Evolutionary conservation across 53 echinoderm and acorn worm species (phyloP).

Genomic region (Crossaster papposus): DNA sequence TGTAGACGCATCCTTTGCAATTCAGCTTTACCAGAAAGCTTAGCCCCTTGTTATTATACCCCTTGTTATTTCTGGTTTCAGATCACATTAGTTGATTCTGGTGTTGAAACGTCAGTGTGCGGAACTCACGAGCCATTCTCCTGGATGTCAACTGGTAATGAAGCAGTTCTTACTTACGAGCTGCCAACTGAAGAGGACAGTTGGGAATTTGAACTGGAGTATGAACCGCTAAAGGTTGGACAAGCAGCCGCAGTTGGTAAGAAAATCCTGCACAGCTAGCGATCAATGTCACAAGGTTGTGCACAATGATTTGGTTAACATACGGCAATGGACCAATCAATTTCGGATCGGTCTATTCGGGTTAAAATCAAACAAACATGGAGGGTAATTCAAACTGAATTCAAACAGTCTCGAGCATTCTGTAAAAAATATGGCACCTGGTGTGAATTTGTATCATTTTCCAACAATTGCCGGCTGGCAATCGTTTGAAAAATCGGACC

Average conservation of each 20-base stretch:
- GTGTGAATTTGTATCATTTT: not conserved
- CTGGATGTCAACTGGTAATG: constrained; percentile 67
- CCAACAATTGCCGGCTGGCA: too few species aligned
- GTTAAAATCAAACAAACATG: too few species aligned
- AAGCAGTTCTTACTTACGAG: constrained; percentile 47
- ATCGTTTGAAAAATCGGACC: too few species aligned
- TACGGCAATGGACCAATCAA: too few species aligned
- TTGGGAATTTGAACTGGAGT: constrained; percentile 57
- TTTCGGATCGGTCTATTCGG: too few species aligned
- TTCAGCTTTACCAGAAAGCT: too few species aligned
- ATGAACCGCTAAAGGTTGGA: constrained; percentile 21
- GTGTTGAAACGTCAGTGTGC: constrained; percentile 20
- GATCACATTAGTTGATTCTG: constrained; percentile 39
- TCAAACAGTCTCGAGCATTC: too few species aligned
- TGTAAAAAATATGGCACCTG: too few species aligned
- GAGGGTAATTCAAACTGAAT: too few species aligned
- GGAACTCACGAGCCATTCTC: constrained; percentile 38
- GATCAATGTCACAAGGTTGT: not conserved
- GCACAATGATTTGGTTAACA: too few species aligned
- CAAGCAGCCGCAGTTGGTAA: not conserved
- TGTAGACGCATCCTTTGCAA: too few species aligned
- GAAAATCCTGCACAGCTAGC: not conserved
- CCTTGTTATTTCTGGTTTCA: constrained; percentile 1
- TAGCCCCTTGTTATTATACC: too few species aligned
- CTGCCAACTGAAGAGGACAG: not conserved